Conservation (phyloP, 2,888 invertebrate genomes). For the Octodonta nipae region DNA sequence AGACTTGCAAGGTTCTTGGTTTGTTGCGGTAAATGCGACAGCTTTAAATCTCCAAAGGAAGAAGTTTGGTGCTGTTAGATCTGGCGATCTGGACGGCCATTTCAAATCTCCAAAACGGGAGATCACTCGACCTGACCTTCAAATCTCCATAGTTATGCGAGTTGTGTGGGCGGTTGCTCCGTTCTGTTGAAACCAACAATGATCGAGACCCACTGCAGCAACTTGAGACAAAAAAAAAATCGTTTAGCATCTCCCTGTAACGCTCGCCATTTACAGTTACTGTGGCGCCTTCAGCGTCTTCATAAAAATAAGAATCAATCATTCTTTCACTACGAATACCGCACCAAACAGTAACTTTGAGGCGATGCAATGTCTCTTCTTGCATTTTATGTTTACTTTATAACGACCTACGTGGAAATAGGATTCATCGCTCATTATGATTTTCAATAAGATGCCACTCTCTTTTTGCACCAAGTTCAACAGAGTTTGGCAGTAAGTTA, state of each 20-base stretch:
- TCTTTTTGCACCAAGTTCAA: neutral
- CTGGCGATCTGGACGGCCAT: neutral
- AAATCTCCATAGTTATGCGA: too few species aligned
- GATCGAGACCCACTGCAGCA: too few species aligned
- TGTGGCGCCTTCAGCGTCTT: neutral
- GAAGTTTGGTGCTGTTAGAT: neutral
- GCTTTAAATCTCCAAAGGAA: slow-evolving; percentile 1
- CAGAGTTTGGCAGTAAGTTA: neutral
- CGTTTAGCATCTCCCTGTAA: too few species aligned
- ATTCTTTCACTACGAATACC: too few species aligned
- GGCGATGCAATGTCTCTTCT: too few species aligned
- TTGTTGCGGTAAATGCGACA: neutral
- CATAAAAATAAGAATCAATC: neutral
- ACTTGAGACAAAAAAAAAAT: too few species aligned
- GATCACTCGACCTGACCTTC: neutral
- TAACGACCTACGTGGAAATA: too few species aligned
- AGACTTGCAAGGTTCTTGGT: neutral
- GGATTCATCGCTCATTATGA: neutral
- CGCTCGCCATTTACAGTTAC: neutral
- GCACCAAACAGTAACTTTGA: too few species aligned
- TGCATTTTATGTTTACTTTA: too few species aligned
- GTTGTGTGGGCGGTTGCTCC: too few species aligned
- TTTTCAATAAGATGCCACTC: neutral
- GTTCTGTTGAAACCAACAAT: too few species aligned
- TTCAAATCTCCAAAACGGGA: too few species aligned